Percentiles rank a stretch among this genome's conserved stretches.
Evolutionary conservation across 2,888 invertebrate genomes (phyloP).

Genomic region (Plebejus melissa): DNA sequence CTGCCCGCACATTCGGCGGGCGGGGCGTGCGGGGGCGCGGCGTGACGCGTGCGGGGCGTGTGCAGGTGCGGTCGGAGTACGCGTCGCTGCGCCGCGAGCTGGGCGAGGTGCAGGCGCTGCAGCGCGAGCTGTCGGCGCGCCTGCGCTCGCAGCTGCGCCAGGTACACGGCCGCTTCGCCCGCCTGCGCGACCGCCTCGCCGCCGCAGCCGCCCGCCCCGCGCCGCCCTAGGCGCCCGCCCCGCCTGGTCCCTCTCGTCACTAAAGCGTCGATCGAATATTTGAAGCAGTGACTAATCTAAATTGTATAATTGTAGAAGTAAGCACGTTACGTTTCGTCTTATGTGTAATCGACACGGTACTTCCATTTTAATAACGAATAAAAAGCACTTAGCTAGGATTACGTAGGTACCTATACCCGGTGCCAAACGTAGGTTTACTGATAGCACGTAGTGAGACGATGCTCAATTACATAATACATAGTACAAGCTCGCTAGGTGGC

Average conservation of each 20-base stretch:
- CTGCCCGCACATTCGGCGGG: not conserved
- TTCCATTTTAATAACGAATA: conserved; percentile 21
- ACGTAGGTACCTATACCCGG: not conserved
- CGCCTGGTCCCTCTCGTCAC: not conserved
- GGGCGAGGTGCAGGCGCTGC: conserved; percentile 88
- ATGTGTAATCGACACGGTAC: conserved; percentile 23
- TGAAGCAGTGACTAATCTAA: not conserved
- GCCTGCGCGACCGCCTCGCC: conserved; percentile 77
- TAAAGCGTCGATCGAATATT: not conserved
- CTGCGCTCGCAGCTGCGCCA: conserved; percentile 84
- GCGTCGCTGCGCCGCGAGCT: conserved; percentile 88
- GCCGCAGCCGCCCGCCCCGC: conserved; percentile 43
- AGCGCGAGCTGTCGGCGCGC: conserved; percentile 87
- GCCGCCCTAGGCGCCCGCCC: conserved; percentile 1
- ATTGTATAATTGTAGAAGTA: not conserved
- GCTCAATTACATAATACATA: conserved; percentile 21
- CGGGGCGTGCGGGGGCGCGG: not conserved
- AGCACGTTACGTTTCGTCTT: not conserved
- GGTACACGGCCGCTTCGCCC: conserved; percentile 86
- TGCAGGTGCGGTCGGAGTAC: conserved; percentile 85
- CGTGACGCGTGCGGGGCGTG: not conserved
- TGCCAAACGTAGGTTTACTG: conserved; percentile 9
- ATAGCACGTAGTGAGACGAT: conserved; percentile 22
- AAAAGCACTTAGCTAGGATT: not conserved
- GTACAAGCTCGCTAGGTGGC: not conserved